Percentiles rank a stretch among this genome's conserved stretches.
phyloP scores from a whole-genome alignment of 2,797 vertebrate species.

The Liparis tanakae region DNA sequence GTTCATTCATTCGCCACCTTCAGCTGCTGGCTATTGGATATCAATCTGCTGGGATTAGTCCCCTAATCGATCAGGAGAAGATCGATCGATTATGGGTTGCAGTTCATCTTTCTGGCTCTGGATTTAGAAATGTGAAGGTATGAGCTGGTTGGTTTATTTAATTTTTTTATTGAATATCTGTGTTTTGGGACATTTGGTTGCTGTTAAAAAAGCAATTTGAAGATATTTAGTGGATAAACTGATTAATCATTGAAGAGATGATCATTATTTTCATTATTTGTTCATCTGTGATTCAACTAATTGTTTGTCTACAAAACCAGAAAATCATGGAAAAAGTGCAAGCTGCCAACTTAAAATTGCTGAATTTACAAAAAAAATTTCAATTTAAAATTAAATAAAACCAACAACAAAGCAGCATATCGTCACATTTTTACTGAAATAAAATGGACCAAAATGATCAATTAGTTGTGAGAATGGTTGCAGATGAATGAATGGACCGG shows the following conservation, averaged over 20 bases:
- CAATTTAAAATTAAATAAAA: neutral
- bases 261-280: neutral
- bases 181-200: neutral
- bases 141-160: neutral
- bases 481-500: neutral
- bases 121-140: neutral
- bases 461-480: neutral
- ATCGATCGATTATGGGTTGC: neutral
- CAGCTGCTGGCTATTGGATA: too few relatives aligned
- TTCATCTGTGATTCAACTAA: neutral
- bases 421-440: neutral
- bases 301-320: neutral
- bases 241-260: neutral
- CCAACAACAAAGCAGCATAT: neutral
- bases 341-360: neutral
- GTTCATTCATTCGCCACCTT: slow-evolving; percentile 6
- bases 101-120: neutral
- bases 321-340: neutral
- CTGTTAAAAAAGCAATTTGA: neutral
- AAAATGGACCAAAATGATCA: neutral
- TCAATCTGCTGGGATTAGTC: neutral
- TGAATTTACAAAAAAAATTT: neutral
- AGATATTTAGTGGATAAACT: neutral
- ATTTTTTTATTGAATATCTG: neutral
- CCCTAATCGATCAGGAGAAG: neutral